Base-by-base conservation (phyloP, 2,797 vertebrate species). In the Gymnothorax reevesii region DNA sequence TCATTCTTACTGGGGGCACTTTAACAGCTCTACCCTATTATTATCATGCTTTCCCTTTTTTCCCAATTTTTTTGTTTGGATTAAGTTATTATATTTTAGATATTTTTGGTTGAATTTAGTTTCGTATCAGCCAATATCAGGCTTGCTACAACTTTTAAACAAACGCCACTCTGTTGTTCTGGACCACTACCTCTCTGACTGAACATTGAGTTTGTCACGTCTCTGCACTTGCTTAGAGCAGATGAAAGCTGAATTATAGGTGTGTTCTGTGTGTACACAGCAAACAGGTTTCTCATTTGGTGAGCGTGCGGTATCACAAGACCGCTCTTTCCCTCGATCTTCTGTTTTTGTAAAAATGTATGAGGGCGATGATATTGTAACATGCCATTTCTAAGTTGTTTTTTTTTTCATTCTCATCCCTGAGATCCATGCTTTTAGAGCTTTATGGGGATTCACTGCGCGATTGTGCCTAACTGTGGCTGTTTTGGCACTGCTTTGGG, bases 191-290 rank as follows among this genome's bases (percentile, higher is more conserved):
- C 9, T 27, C 69, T 10, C 9, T 10, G 69, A 77, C 33, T 77
- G 42, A 49, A 17, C 27, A 20, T 77, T 49, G 27, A 52, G 52
- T 17, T 49, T 77, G 9, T 12, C 12, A 42, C 7, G 27, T 15
- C 71, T 77, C 27, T 17, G 4, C 13, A 33, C 73, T 42, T 42
- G 6, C 27, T 17, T 7, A 27, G 69, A 33, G 49, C 20, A 80
- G 8, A 22, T 55, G 20, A 54, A 55, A 12, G 42, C 49, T 80
- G 77, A 17, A 80, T 80, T 54, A 20, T 77, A 49, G 73, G 73
- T 77, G 73, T 77, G 73, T 73, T 5, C 71, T 66, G 64, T 49
- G 73, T 77, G 55, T 52, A 80, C 77, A 80, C 49, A 54, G 17
- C 49, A 54, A 80, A 80, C 73, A 49, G 73, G 73, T 77, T 77